Evolutionary conservation across 2,888 invertebrate genomes (phyloP).

Genomic region (Ophion costatus): DNA sequence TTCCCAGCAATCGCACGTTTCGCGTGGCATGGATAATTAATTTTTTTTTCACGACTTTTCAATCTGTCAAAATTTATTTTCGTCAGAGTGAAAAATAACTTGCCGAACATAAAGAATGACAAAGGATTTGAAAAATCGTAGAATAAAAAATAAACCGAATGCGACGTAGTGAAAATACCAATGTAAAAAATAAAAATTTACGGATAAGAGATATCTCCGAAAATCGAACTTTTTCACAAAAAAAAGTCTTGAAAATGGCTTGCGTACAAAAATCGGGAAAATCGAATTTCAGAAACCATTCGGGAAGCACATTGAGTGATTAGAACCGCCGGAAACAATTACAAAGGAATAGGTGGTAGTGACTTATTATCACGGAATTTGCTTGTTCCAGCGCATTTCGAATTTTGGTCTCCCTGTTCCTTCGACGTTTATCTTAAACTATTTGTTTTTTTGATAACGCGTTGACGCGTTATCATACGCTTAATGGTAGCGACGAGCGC

Average conservation of each 20-base stretch:
- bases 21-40: neutral
- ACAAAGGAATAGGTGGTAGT: neutral
- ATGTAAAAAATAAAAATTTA: too few species aligned
- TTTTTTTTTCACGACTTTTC: neutral
- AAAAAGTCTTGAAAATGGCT: too few species aligned
- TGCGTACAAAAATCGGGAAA: neutral
- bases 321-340: neutral
- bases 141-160: too few species aligned
- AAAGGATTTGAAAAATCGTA: too few species aligned
- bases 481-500: neutral
- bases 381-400: conserved; percentile 49
- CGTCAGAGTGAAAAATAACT: too few species aligned
- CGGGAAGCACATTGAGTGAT: neutral
- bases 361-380: conserved; percentile 51
- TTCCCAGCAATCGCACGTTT: neutral
- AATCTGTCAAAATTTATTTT: too few species aligned
- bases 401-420: conserved; percentile 9
- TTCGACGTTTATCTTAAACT: neutral
- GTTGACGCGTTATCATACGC: neutral
- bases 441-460: too few species aligned
- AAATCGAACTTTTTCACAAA: too few species aligned
- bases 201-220: too few species aligned
- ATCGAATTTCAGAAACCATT: neutral
- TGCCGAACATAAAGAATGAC: too few species aligned
- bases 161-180: too few species aligned